Evolutionary conservation across 2,888 invertebrate genomes (phyloP).

Genomic region (Deilephila elpenor): DNA sequence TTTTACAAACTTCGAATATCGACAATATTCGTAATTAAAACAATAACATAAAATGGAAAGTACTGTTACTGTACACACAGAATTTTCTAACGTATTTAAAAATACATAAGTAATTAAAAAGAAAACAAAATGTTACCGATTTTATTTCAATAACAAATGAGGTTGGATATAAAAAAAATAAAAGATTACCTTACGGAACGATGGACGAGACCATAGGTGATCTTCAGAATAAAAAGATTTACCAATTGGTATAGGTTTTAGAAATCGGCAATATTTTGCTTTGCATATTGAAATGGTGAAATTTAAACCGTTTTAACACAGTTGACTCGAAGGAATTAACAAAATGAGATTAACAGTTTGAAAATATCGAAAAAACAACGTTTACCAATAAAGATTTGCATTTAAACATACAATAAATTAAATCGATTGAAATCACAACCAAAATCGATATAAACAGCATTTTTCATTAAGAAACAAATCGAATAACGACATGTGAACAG

Average conservation of each 20-base stretch:
- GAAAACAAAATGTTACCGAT: constrained; percentile 13
- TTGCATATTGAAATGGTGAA: neutral
- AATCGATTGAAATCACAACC: constrained; percentile 61
- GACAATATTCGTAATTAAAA: constrained; percentile 5
- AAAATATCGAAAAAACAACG: constrained; percentile 36
- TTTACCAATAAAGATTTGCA: constrained; percentile 38
- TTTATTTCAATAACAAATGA: neutral
- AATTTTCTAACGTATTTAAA: neutral
- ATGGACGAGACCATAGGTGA: neutral
- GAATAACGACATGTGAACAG: constrained; percentile 32
- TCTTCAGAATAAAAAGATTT: neutral
- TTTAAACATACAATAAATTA: constrained; percentile 46
- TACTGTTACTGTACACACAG: neutral
- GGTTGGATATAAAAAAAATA: neutral
- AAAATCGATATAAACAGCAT: constrained; percentile 51
- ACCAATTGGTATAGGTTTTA: neutral
- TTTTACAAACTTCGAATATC: constrained; percentile 12
- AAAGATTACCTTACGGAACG: neutral
- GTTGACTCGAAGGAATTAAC: neutral
- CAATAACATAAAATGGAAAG: constrained; percentile 15
- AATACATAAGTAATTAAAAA: neutral
- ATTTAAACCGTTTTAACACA: neutral
- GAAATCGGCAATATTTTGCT: constrained; percentile 2
- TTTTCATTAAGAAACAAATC: constrained; percentile 38
- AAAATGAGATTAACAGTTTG: constrained; percentile 31